These are phyloP conservation scores for Episyrphus balteatus DNA, from an alignment of 1,140 invertebrate genomes.

Conservation along the genomic window DNA sequence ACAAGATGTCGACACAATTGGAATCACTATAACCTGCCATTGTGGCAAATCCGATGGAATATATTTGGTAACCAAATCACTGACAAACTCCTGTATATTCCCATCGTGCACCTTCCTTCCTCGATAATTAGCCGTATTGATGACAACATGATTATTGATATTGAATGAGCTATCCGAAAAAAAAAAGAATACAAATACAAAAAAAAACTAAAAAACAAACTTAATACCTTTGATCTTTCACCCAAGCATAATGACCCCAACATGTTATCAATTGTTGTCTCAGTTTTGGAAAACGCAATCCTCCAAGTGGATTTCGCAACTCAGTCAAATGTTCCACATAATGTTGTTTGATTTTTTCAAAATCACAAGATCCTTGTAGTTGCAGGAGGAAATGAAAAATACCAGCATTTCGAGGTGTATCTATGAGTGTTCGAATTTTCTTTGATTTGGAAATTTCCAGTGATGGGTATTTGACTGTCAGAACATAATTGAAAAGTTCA, in stretches of 20 bases:
- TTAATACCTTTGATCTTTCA: constrained; percentile 32
- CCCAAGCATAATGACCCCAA: constrained; percentile 60
- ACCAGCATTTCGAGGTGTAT: constrained; percentile 57
- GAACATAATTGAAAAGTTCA: constrained; percentile 26
- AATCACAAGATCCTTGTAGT: constrained; percentile 44
- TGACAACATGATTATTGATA: constrained; percentile 58
- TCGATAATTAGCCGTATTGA: constrained; percentile 48
- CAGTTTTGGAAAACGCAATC: constrained; percentile 48
- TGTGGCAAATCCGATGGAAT: constrained; percentile 55
- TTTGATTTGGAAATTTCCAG: constrained; percentile 51
- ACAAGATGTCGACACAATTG: constrained; percentile 23
- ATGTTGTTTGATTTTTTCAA: constrained; percentile 37
- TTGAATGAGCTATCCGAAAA: constrained; percentile 41
- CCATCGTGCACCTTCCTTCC: constrained; percentile 54
- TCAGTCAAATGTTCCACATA: constrained; percentile 43
- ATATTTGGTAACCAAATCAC: constrained; percentile 65
- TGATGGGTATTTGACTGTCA: constrained; percentile 45
- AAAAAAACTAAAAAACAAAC: background rate
- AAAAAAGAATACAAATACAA: background rate
- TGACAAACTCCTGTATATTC: constrained; percentile 71
- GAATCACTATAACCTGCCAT: constrained; percentile 71
- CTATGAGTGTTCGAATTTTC: constrained; percentile 52
- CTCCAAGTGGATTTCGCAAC: constrained; percentile 43
- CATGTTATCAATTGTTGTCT: constrained; percentile 46
- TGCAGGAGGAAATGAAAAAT: constrained; percentile 54